These are phyloP conservation scores for Mythimna lalbum DNA, from an alignment of 2,888 invertebrate genomes.

Conservation along the genomic window DNA sequence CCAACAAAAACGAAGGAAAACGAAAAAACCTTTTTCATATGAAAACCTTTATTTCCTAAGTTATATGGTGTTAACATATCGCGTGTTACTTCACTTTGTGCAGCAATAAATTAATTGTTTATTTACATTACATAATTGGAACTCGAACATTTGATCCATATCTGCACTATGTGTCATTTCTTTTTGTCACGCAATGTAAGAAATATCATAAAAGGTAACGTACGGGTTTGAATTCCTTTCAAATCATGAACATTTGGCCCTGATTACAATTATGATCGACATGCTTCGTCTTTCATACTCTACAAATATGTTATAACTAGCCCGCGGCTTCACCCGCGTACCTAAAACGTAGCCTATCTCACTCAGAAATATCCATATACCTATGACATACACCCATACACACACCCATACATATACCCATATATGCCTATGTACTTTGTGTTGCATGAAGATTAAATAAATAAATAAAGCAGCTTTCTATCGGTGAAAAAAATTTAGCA, in stretches of 20 bases:
- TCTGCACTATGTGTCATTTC: constrained; percentile 25
- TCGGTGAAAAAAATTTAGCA: too few species aligned
- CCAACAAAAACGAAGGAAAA: neutral
- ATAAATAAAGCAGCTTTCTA: too few species aligned
- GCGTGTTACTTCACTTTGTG: constrained; percentile 31
- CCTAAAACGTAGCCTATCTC: too few species aligned
- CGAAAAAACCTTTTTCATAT: neutral
- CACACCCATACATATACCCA: too few species aligned
- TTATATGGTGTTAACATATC: constrained; percentile 29
- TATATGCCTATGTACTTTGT: too few species aligned
- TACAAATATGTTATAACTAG: too few species aligned
- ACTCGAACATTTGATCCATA: constrained; percentile 41
- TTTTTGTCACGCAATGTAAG: constrained; percentile 40
- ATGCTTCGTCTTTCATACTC: neutral
- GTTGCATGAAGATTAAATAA: too few species aligned
- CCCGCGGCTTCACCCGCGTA: too few species aligned
- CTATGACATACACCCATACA: too few species aligned
- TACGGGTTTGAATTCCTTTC: too few species aligned
- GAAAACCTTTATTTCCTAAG: constrained; percentile 10
- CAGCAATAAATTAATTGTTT: constrained; percentile 22
- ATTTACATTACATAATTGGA: constrained; percentile 53
- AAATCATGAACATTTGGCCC: neutral
- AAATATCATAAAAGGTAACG: neutral
- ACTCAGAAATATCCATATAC: too few species aligned
- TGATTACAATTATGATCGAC: neutral